Percentiles rank a stretch among this genome's conserved stretches.
phyloP scores from a whole-genome alignment of 2,113 vertebrate species.

The Malurus elegans region DNA sequence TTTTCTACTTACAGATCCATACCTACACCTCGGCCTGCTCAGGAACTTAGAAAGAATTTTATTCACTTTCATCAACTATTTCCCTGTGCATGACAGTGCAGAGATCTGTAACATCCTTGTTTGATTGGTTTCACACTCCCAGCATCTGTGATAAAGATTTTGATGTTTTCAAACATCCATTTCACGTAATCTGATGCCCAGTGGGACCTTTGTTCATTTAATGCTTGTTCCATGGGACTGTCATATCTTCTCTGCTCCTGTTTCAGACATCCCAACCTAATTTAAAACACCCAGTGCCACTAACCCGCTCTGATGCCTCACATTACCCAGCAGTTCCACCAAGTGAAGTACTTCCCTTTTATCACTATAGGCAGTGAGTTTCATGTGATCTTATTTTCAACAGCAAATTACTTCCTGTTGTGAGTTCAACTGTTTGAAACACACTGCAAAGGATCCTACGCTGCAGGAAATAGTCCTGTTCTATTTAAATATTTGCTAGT shows the following conservation, averaged over 20 bases:
- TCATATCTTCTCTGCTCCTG: neutral
- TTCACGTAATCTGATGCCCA: neutral
- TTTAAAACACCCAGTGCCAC: neutral
- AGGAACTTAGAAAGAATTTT: neutral
- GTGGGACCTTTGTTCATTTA: neutral
- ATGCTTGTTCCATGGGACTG: neutral
- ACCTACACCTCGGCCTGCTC: neutral
- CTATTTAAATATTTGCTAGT: conserved; percentile 65
- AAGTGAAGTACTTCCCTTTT: conserved; percentile 54
- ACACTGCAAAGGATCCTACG: conserved; percentile 18
- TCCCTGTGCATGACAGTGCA: neutral
- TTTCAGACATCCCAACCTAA: neutral
- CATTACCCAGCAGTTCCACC: neutral
- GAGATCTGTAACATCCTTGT: neutral
- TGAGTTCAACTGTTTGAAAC: conserved; percentile 58
- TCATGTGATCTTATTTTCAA: conserved; percentile 63
- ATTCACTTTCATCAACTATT: neutral
- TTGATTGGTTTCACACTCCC: neutral
- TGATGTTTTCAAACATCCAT: neutral
- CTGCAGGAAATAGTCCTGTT: conserved; percentile 64
- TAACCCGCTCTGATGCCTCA: neutral
- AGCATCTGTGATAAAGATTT: neutral
- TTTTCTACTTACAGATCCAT: neutral
- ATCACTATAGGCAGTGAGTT: conserved; percentile 26
- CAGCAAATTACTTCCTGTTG: conserved; percentile 71